These are phyloP conservation scores for Electrophaes corylata DNA, from an alignment of 2,888 invertebrate species.

Conservation along the genomic window DNA sequence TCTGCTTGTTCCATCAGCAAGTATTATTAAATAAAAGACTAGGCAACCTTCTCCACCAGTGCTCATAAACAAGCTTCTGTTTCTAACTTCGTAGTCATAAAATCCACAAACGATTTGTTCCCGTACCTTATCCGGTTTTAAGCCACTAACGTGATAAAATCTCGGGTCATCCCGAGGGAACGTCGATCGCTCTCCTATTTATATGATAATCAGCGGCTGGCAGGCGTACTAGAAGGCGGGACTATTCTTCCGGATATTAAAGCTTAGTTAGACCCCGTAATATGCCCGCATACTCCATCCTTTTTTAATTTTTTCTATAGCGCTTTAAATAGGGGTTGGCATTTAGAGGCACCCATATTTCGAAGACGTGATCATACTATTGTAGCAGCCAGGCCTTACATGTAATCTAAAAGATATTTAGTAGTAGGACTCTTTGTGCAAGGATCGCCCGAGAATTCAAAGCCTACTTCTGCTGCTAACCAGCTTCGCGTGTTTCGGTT, in stretches of 20 bases:
- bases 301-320: not conserved
- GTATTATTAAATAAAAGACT: too few relatives aligned
- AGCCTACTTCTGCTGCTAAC: too few relatives aligned
- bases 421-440: too few relatives aligned
- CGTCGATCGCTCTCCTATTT: constrained; percentile 54
- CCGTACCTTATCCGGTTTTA: constrained; percentile 28
- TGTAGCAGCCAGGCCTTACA: too few relatives aligned
- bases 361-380: too few relatives aligned
- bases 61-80: not conserved
- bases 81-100: constrained; percentile 12
- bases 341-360: not conserved
- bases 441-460: too few relatives aligned
- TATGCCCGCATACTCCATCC: not conserved
- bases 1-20: too few relatives aligned
- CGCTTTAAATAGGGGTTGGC: not conserved
- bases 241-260: constrained; percentile 38
- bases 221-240: constrained; percentile 23
- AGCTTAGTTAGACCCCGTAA: not conserved
- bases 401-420: too few relatives aligned
- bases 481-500: too few relatives aligned
- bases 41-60: not conserved
- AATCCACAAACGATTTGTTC: constrained; percentile 23
- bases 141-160: constrained; percentile 35
- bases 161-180: constrained; percentile 40
- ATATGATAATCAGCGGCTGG: constrained; percentile 55